Evolutionary conservation across 2,888 invertebrate genomes (phyloP).

Genomic region (Eledone cirrhosa): DNA sequence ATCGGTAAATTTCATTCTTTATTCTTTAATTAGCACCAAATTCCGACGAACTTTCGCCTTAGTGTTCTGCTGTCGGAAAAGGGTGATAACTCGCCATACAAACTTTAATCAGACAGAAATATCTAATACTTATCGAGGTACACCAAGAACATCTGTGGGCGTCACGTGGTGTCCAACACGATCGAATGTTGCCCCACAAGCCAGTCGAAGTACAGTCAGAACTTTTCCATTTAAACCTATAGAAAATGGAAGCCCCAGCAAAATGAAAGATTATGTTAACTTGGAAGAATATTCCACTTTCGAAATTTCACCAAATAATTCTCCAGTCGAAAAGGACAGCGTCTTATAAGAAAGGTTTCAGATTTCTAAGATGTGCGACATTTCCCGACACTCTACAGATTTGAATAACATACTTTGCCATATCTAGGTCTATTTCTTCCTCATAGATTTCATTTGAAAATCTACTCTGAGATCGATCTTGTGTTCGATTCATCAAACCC

Average conservation of each 20-base stretch:
- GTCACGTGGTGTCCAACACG: constrained; percentile 25
- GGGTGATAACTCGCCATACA: neutral
- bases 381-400: too few relatives aligned
- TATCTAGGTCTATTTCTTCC: too few relatives aligned
- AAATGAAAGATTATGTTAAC: neutral
- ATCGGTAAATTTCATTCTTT: constrained; percentile 80
- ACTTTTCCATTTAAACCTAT: constrained; percentile 1
- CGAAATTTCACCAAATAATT: neutral
- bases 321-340: neutral
- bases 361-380: too few relatives aligned
- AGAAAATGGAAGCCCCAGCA: constrained; percentile 1
- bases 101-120: constrained; percentile 5
- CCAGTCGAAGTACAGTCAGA: neutral
- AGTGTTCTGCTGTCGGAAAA: constrained; percentile 38
- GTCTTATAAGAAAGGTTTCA: neutral
- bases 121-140: neutral
- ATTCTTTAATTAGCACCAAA: constrained; percentile 79
- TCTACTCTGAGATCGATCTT: too few relatives aligned
- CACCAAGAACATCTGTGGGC: neutral
- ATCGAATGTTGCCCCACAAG: neutral
- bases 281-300: constrained; percentile 17
- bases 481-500: too few relatives aligned
- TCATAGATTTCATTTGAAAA: too few relatives aligned
- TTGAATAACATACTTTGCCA: too few relatives aligned
- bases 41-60: constrained; percentile 73